These are phyloP conservation scores for Keiferia lycopersicella DNA, from an alignment of 2,888 invertebrate genomes.

Conservation along the genomic window DNA sequence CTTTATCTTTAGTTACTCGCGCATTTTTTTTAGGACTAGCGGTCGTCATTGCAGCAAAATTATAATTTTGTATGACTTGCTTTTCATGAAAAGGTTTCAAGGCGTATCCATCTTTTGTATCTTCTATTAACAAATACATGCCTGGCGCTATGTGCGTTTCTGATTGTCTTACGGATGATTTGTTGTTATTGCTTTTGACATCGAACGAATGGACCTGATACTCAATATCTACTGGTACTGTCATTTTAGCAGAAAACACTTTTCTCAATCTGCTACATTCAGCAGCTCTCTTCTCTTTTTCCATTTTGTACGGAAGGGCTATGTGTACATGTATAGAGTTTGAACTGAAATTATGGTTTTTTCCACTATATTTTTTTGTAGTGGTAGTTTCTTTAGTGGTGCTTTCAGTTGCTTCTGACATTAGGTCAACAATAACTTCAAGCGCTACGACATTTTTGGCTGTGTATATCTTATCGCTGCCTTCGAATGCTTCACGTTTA, in stretches of 20 bases:
- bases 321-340: slow-evolving; percentile 65
- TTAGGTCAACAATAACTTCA: slow-evolving; percentile 61
- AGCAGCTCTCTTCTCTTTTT: slow-evolving; percentile 48
- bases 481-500: background rate
- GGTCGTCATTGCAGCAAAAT: slow-evolving; percentile 21
- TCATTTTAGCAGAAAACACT: slow-evolving; percentile 62
- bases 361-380: background rate
- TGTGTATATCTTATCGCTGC: slow-evolving; percentile 41
- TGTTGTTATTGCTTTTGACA: slow-evolving; percentile 30
- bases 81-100: slow-evolving; percentile 48
- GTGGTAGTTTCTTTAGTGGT: background rate
- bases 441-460: slow-evolving; percentile 62
- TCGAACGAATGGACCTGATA: slow-evolving; percentile 61
- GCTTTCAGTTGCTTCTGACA: slow-evolving; percentile 41
- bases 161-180: too few species aligned
- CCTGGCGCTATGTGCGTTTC: slow-evolving; percentile 44
- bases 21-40: slow-evolving; percentile 38
- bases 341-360: slow-evolving; percentile 28
- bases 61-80: background rate
- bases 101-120: slow-evolving; percentile 44
- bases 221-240: slow-evolving; percentile 62
- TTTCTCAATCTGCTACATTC: slow-evolving; percentile 49
- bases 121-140: slow-evolving; percentile 56
- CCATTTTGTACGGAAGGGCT: slow-evolving; percentile 49
- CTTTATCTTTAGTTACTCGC: slow-evolving; percentile 51